Conservation (phyloP, 2,113 vertebrate species). For the Petroica traversi region DNA sequence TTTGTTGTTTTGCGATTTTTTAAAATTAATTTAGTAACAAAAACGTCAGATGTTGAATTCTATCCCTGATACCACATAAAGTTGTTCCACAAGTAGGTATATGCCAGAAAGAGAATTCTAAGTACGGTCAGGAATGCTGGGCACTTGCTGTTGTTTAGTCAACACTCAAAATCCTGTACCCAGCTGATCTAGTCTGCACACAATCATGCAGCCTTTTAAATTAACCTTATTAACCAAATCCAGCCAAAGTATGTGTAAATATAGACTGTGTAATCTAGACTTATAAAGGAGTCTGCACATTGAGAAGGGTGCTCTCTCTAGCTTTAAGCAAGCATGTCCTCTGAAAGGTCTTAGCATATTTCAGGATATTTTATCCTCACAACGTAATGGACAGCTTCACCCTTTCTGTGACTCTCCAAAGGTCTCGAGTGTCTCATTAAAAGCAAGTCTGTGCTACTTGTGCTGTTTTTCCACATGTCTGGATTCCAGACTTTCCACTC, state of each 20-base stretch:
- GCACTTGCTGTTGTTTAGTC: not conserved
- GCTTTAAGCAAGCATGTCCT: not conserved
- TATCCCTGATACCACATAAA: not conserved
- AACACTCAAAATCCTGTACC: slow-evolving; percentile 1
- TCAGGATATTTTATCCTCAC: not conserved
- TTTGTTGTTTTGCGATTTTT: not conserved
- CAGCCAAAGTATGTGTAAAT: slow-evolving; percentile 22
- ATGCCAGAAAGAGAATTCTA: not conserved
- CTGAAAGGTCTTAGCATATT: not conserved
- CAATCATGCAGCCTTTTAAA: not conserved
- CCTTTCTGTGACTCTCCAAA: not conserved
- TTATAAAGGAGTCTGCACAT: not conserved
- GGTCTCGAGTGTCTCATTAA: not conserved
- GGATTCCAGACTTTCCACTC: not conserved
- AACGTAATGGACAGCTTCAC: not conserved
- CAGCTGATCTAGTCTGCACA: not conserved
- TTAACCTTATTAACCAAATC: slow-evolving; percentile 21
- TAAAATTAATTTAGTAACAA: not conserved
- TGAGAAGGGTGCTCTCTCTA: not conserved
- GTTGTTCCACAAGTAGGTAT: not conserved
- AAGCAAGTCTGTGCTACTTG: not conserved
- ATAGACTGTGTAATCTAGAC: slow-evolving; percentile 9
- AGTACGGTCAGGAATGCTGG: not conserved
- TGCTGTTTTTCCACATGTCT: not conserved
- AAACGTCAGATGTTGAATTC: not conserved